A percentile compares a stretch with the other conserved stretches of the same genome.
Conservation (phyloP, 2,888 invertebrate species). For the Pomacea canaliculata region DNA sequence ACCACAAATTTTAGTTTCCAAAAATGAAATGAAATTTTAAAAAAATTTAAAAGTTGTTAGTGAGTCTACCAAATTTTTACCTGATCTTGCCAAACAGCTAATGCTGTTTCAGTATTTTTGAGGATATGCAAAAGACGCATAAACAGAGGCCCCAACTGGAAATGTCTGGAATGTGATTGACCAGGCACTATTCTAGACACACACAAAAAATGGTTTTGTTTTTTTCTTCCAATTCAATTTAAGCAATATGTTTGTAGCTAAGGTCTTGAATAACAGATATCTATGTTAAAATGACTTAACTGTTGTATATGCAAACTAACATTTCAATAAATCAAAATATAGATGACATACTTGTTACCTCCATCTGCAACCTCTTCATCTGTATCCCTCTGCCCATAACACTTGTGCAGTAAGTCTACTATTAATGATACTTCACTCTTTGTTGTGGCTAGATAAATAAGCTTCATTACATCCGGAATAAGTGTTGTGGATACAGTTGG, state of each 20-base stretch:
- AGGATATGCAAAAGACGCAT: slow-evolving; percentile 14
- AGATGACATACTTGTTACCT: too few species aligned
- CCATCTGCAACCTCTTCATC: too few species aligned
- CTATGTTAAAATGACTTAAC: too few species aligned
- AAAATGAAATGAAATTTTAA: too few species aligned
- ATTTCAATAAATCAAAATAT: too few species aligned
- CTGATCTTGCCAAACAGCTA: neutral
- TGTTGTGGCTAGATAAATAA: slow-evolving; percentile 6
- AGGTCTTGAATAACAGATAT: too few species aligned
- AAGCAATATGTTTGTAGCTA: too few species aligned
- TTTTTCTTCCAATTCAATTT: too few species aligned
- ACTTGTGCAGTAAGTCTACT: slow-evolving; percentile 3
- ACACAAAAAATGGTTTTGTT: neutral
- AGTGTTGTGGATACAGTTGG: neutral
- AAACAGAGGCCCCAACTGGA: slow-evolving; percentile 18
- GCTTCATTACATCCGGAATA: slow-evolving; percentile 1
- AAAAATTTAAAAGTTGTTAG: too few species aligned
- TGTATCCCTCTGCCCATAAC: neutral
- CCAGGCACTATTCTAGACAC: slow-evolving; percentile 1
- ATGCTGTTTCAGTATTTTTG: neutral
- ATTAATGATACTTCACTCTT: slow-evolving; percentile 1
- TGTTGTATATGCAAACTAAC: too few species aligned
- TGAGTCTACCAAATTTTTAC: neutral
- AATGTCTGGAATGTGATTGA: neutral
- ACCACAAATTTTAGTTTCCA: too few species aligned